Conservation (phyloP, 2,113 vertebrate genomes). For the Heliornis fulica region DNA sequence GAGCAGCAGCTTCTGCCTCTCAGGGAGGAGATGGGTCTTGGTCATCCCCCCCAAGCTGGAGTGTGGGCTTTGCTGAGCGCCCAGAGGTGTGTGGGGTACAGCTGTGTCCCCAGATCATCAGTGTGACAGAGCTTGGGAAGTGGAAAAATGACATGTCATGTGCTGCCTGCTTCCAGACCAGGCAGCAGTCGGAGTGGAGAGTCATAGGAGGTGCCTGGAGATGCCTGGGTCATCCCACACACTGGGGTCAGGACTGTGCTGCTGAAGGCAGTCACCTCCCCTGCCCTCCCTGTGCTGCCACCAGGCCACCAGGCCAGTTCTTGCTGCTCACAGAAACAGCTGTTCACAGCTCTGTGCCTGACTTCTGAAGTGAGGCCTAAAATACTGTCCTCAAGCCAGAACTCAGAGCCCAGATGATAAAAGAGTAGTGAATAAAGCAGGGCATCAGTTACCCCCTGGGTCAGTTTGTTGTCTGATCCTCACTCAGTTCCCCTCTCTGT, state of each 20-base stretch:
- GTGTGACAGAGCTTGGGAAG: neutral
- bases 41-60: neutral
- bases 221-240: neutral
- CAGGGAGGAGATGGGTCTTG: neutral
- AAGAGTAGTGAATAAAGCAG: neutral
- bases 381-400: neutral
- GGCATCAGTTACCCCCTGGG: neutral
- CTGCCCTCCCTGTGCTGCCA: neutral
- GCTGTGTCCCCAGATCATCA: neutral
- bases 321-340: rapidly evolving
- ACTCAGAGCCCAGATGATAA: neutral
- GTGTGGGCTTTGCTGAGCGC: neutral
- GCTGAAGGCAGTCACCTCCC: neutral
- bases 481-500: neutral
- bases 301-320: too few relatives aligned
- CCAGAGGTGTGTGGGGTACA: neutral
- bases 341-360: neutral
- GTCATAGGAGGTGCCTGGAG: neutral
- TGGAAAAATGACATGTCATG: rapidly evolving
- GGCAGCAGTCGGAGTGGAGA: neutral
- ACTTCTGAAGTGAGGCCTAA: neutral
- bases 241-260: neutral
- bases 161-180: neutral
- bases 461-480: neutral
- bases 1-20: neutral